Base-by-base conservation (phyloP, 2,113 vertebrate genomes). In the Hylia prasina region DNA sequence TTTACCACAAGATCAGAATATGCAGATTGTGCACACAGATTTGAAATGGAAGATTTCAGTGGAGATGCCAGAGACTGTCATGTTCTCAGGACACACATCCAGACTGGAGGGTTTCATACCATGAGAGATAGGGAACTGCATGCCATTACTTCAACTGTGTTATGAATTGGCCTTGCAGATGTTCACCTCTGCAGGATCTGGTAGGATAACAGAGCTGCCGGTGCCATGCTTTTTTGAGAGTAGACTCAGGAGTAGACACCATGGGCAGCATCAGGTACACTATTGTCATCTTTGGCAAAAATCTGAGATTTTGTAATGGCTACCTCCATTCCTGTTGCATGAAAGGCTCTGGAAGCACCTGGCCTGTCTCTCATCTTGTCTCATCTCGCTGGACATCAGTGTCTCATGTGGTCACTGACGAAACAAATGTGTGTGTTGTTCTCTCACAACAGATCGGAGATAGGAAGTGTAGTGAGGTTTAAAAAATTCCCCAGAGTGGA, bases 351-450 rank as follows among this genome's bases (percentile, higher is more conserved):
- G 50, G 23, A 73, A 69, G n/a, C 3, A 6, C 28, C 10, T 10
- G 30, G 15, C 30, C 42, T 28, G 7, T 37, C 24, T 51, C 15
- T 40, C 45, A 15, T 27, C 5, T 48, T 18, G 4, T 42, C 50
- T 56, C 6, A 8, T n/a, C 44, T 68, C 0, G 0, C n/a, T 60
- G 58, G 39, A 50, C 33, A n/a, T 47, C 30, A 51, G 28, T 30
- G 2, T 44, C 11, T 58, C 11, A 0, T 7, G 15, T 35, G 27
- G 6, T 51, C 23, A 8, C 9, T 10, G 1, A 18, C 31, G 22
- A 48, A 68, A 40, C 1, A 2, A 42, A 48, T 9, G 11, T 9
- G 5, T 19, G 2, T 5, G 2, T 40, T 0, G 0, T 23, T 90
- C 28, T 33, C 54, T 54, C 35, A 44, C 22, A 82, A 18, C 12